Evolutionary conservation across 2,113 vertebrate genomes (phyloP), one percentile per base, ranked within the genome.

Genomic region (Nettapus auritus): DNA sequence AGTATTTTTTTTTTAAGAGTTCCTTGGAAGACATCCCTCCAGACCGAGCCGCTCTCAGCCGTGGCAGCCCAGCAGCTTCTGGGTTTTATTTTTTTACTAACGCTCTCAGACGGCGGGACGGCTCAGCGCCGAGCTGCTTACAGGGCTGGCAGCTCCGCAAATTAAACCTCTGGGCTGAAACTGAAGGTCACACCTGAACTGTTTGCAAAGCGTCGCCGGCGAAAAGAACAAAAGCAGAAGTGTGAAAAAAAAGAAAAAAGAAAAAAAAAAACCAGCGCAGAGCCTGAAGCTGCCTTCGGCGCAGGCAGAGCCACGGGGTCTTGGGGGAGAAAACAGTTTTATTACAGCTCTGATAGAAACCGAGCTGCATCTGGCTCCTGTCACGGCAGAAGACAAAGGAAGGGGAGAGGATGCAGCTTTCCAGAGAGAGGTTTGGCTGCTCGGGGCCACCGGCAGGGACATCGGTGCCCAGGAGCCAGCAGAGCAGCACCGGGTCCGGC

Each of bases 131-230:
- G 73, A 75, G 81, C 46, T 1, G 8, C 68, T 73, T 9, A 33
- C 26, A 67, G n/a, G 85, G 52, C 2, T 85, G 85, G 88, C 78
- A 93, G 90, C 67, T 89, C 85, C 23, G 34, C 70, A 75, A 11
- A 85, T 16, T 28, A 60, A 93, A 86, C 26, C 88, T 77, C 90
- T 22, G 85, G 93, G 88, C 85, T 62, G 92, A 79, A 82, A 50
- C 55, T 74, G 17, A 25, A 94, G 95, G 92, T 90, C 82, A 83
- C 90, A 96, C 94, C 94, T 95, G 90, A 93, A 38, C 76, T 69
- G 76, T 3, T 22, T 5, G 46, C 66, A 34, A 46, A 86, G 86
- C 1, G 22, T 18, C 83, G 75, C 75, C 59, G 46, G 80, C 2
- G 3, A 66, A 62, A 74, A 76, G 80, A 86, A 83, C 82, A 94